Conservation (phyloP, 2,888 invertebrate genomes). For the Aethes cnicana region DNA sequence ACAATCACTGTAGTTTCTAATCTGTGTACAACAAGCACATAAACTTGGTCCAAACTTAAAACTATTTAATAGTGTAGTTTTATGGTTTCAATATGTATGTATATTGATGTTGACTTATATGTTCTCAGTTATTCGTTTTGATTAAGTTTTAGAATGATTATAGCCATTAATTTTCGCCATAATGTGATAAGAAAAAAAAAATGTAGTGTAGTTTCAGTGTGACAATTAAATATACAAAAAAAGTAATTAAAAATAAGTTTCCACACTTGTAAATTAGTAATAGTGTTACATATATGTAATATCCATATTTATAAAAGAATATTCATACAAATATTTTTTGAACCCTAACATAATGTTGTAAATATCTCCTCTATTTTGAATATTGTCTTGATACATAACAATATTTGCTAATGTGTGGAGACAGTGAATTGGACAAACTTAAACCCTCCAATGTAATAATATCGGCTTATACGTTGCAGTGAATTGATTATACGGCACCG, state of each 20-base stretch:
- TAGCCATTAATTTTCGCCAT: conserved; percentile 2
- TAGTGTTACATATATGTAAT: conserved; percentile 2
- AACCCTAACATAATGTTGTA: conserved; percentile 28
- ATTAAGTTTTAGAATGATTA: background rate
- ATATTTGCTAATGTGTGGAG: conserved; percentile 1
- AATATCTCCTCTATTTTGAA: conserved; percentile 31
- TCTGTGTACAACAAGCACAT: background rate
- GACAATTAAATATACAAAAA: background rate
- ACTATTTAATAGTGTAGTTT: conserved; percentile 6
- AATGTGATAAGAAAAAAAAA: background rate
- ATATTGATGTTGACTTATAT: background rate
- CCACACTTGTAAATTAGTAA: conserved; percentile 3
- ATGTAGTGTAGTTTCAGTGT: background rate
- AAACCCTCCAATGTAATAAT: too few species aligned
- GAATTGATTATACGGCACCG: too few species aligned
- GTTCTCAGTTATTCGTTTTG: background rate
- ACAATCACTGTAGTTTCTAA: background rate
- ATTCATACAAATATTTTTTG: conserved; percentile 1
- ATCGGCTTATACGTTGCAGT: too few species aligned
- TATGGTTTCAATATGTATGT: conserved; percentile 10
- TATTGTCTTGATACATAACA: conserved; percentile 2
- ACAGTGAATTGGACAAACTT: background rate
- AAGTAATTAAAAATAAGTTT: conserved; percentile 6
- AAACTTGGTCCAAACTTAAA: conserved; percentile 2
- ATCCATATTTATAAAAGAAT: background rate